Conservation (phyloP, 2,888 invertebrate genomes). For the Drosophila algonquin region DNA sequence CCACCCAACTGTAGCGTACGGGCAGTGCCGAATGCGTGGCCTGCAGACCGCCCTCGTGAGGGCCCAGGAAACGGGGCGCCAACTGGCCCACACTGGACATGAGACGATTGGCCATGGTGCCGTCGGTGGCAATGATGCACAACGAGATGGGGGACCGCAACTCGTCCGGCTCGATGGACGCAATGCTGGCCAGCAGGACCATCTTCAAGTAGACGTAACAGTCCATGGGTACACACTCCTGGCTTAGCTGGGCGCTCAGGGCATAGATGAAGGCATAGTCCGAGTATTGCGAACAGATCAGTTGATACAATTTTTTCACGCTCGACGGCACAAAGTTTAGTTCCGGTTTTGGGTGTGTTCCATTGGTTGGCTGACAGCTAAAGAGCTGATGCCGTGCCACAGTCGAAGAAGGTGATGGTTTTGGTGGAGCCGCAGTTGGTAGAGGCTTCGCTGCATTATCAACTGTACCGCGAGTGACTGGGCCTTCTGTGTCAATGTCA, state of each 20-base stretch:
- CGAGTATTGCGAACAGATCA: slow-evolving; percentile 74
- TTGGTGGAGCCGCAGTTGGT: no score
- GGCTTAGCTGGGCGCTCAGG: slow-evolving; percentile 82
- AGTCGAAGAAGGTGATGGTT: background rate
- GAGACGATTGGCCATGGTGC: slow-evolving; percentile 70
- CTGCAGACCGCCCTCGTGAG: slow-evolving; percentile 72
- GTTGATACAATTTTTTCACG: slow-evolving; percentile 70
- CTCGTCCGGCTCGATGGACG: slow-evolving; percentile 79
- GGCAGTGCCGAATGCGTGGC: slow-evolving; percentile 32
- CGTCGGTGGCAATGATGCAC: slow-evolving; percentile 79
- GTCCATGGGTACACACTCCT: slow-evolving; percentile 82
- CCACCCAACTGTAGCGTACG: slow-evolving; percentile 70
- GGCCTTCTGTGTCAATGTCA: background rate
- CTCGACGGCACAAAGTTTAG: slow-evolving; percentile 56
- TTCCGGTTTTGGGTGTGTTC: slow-evolving; percentile 32
- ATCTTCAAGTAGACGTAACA: slow-evolving; percentile 84
- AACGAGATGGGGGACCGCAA: slow-evolving; percentile 79
- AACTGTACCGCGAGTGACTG: background rate
- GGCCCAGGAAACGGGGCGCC: slow-evolving; percentile 79
- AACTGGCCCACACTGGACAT: slow-evolving; percentile 78
- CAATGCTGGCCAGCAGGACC: slow-evolving; percentile 83
- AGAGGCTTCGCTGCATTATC: background rate
- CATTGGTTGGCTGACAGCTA: background rate
- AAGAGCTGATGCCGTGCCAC: slow-evolving; percentile 29
- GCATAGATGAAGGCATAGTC: slow-evolving; percentile 83